These are phyloP conservation scores for Zalophus californianus DNA, from an alignment of 2,797 vertebrate genomes.

Conservation along the genomic window DNA sequence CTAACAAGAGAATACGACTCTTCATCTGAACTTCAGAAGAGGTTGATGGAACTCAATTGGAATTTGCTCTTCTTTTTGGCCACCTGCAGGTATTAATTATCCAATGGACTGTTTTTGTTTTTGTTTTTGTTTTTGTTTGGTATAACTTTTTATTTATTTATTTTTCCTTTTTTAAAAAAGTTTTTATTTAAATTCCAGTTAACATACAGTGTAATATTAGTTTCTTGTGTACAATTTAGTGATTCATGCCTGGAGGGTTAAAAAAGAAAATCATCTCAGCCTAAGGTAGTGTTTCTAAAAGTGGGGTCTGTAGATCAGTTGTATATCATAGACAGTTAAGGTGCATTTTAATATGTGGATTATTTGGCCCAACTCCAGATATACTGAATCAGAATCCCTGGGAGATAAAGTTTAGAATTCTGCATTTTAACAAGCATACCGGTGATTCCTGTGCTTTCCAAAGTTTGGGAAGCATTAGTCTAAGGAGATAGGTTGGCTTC, in stretches of 20 bases:
- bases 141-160: neutral
- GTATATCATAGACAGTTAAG: neutral
- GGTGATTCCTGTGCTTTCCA: neutral
- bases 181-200: neutral
- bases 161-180: neutral
- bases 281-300: neutral
- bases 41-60: neutral
- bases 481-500: neutral
- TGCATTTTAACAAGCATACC: neutral
- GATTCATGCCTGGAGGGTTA: neutral
- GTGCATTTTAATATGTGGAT: neutral
- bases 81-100: neutral
- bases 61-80: neutral
- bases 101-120: neutral
- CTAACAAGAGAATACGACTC: neutral
- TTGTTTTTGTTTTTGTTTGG: too few relatives aligned
- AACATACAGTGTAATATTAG: neutral
- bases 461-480: neutral
- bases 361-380: neutral
- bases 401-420: neutral
- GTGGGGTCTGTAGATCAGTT: neutral
- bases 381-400: neutral
- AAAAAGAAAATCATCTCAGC: neutral
- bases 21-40: neutral
- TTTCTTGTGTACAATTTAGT: neutral